Conservation (phyloP, 2,888 invertebrate genomes). For the Macrophya alboannulata region DNA sequence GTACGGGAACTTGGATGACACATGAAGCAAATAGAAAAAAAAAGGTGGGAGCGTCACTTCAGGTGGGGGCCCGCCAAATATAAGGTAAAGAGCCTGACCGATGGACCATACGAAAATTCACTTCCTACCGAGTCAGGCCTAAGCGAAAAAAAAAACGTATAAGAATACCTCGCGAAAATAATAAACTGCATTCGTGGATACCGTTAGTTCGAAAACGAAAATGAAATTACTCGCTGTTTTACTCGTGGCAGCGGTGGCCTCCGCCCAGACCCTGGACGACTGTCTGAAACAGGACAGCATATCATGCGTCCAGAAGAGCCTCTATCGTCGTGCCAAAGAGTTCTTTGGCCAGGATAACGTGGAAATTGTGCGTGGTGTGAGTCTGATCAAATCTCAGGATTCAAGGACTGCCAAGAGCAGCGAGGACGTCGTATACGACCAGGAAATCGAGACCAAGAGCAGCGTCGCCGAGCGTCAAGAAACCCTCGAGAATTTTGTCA, state of each 20-base stretch:
- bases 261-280: slow-evolving; percentile 80
- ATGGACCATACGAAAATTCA: slow-evolving; percentile 79
- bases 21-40: slow-evolving; percentile 62
- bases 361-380: slow-evolving; percentile 83
- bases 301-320: slow-evolving; percentile 84
- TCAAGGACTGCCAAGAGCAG: slow-evolving; percentile 80
- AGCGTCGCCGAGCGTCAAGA: slow-evolving; percentile 82
- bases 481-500: slow-evolving; percentile 83
- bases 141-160: slow-evolving; percentile 25
- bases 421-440: slow-evolving; percentile 80
- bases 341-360: slow-evolving; percentile 83
- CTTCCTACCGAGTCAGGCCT: slow-evolving; percentile 69
- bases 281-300: slow-evolving; percentile 85
- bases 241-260: slow-evolving; percentile 67
- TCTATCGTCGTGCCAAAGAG: slow-evolving; percentile 83
- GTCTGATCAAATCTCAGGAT: slow-evolving; percentile 77
- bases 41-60: slow-evolving; percentile 69
- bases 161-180: slow-evolving; percentile 10
- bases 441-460: slow-evolving; percentile 81
- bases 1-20: slow-evolving; percentile 64
- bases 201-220: slow-evolving; percentile 51
- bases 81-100: slow-evolving; percentile 78
- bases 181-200: background rate
- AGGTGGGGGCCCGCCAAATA: slow-evolving; percentile 76
- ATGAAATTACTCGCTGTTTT: slow-evolving; percentile 54